Evolutionary conservation across 2,888 invertebrate genomes (phyloP), one percentile per base, ranked within the genome.

Genomic region (Neoaliturus tenellus): DNA sequence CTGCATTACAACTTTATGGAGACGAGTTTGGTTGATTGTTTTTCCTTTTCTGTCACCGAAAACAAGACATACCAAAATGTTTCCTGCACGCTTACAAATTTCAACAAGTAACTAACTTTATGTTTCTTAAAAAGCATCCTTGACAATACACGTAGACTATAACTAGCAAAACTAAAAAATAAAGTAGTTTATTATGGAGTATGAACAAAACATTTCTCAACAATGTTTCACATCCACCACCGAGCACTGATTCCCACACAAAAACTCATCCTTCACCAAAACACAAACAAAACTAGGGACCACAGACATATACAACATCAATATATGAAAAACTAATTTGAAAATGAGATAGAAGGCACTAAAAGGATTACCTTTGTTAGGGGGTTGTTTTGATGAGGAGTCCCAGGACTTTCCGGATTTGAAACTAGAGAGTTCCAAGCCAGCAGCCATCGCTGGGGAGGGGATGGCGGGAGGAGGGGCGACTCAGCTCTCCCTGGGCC

Each of bases 391-490:
- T 28, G 44, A 51, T 31, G 67, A 33, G 33, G 80, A 33, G 5
- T 51, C 58, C 78, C 44, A 31, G 39, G 62, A 62, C 33, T 25
- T 81, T 48, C 71, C 71, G 8, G 82, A 82, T 20, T 82, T 48
- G 35, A 82, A 82, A 71, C 82, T 82, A 28, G 69, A 48, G 48
- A 82, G 82, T 82, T 82, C 82, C 69, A 82, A 35, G 71, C 71
- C 71, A 35, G 82, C 5, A 48, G 82, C 51, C 82, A 82, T 82
- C 82, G 71, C 71, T 51, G 31, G 55, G 71, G 71, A 71, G 20
- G 51, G 82, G 82, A 31, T 48, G 82, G 55, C 71, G 82, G 82
- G 75, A 48, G 28, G 51, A 31, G 75, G 75, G 48, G 51, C 23
- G 69, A 31, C 33, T 23, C 71, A 20, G 35, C 71, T 17, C 12